These are phyloP conservation scores for Poecile atricapillus DNA, from an alignment of 2,113 vertebrate species.

Conservation along the genomic window DNA sequence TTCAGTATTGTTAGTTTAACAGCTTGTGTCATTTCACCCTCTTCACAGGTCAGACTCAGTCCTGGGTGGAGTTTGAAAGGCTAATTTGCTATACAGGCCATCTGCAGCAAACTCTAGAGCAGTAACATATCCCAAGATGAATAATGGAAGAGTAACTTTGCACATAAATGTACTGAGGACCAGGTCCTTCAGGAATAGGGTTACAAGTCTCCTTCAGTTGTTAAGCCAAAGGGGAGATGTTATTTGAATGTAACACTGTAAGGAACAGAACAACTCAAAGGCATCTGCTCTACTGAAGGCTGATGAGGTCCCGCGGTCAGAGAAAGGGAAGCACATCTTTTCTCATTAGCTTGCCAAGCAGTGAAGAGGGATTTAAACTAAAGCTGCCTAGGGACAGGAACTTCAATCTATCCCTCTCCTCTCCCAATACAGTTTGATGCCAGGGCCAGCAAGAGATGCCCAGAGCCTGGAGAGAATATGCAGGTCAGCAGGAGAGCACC, in stretches of 20 bases:
- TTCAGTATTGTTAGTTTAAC: neutral
- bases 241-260: neutral
- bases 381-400: neutral
- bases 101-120: neutral
- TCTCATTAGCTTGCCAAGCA: neutral
- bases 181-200: neutral
- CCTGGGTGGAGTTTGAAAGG: neutral
- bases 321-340: neutral
- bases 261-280: neutral
- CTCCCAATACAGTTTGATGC: neutral
- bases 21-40: neutral
- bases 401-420: neutral
- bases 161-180: neutral
- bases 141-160: neutral
- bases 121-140: neutral
- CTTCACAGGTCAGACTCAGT: neutral
- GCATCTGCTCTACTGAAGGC: neutral
- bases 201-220: neutral
- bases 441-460: neutral
- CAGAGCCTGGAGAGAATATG: neutral
- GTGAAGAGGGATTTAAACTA: neutral
- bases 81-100: neutral
- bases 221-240: neutral
- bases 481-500: neutral
- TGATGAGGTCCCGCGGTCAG: neutral